These are phyloP conservation scores for Sterna hirundo DNA, from an alignment of 2,113 vertebrate genomes.

Conservation along the genomic window DNA sequence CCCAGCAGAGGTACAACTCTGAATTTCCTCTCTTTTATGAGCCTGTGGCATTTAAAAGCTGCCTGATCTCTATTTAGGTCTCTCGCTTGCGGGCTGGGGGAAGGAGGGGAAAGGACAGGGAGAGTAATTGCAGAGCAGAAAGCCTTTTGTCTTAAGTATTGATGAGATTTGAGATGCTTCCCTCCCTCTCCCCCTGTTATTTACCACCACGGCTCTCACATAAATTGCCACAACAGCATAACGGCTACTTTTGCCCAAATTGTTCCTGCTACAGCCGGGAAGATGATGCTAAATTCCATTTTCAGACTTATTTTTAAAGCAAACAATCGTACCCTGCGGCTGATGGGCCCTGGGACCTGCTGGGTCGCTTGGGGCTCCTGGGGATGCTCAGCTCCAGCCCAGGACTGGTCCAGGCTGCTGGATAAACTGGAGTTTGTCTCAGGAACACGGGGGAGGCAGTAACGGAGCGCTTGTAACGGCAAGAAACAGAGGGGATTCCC, in stretches of 20 bases:
- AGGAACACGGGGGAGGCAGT: neutral
- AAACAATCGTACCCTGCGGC: rapidly evolving
- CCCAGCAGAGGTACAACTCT: neutral
- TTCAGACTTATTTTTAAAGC: neutral
- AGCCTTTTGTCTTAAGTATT: slow-evolving; percentile 24
- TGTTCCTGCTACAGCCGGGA: neutral
- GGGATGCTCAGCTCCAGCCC: neutral
- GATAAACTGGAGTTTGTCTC: neutral
- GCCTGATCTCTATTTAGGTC: slow-evolving; percentile 27
- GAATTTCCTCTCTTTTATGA: slow-evolving; percentile 4
- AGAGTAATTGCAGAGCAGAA: slow-evolving; percentile 18
- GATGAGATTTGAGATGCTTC: neutral
- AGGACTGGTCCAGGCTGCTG: rapidly evolving
- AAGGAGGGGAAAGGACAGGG: slow-evolving; percentile 38
- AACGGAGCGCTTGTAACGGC: rapidly evolving
- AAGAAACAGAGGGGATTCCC: neutral
- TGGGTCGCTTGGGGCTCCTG: neutral
- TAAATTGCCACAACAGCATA: neutral
- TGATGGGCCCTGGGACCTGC: neutral
- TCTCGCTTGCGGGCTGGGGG: slow-evolving; percentile 19
- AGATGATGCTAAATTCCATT: neutral
- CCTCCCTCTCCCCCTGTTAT: neutral
- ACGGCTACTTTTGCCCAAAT: neutral
- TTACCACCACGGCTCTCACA: neutral
- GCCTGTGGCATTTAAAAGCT: slow-evolving; percentile 59